These are phyloP conservation scores for Antedon mediterranea DNA, from an alignment of 53 echinoderm and acorn worm species.

Conservation along the genomic window DNA sequence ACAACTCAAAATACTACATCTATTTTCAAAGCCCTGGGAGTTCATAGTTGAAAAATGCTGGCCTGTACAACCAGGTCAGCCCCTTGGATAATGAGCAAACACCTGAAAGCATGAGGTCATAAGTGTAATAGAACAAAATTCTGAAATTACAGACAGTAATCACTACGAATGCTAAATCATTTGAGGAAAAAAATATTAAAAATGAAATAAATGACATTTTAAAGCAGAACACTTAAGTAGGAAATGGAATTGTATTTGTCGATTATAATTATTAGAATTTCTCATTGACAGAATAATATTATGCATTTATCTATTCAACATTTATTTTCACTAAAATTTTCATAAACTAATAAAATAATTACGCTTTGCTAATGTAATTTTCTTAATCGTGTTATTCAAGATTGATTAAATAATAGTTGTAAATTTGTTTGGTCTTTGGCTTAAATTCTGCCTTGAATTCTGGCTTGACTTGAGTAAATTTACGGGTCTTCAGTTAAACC, in stretches of 20 bases:
- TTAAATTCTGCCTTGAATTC: too few species aligned
- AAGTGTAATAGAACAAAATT: slow-evolving; percentile 2
- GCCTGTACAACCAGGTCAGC: slow-evolving; percentile 15
- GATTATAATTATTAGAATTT: too few species aligned
- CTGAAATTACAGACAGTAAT: neutral
- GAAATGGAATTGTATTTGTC: neutral
- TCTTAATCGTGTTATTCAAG: too few species aligned
- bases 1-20: neutral
- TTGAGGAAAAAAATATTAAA: neutral
- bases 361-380: too few species aligned
- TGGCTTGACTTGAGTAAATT: too few species aligned
- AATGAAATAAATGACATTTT: neutral
- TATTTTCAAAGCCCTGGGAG: neutral
- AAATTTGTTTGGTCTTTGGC: too few species aligned
- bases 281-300: too few species aligned
- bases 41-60: neutral
- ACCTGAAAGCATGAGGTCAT: slow-evolving; percentile 8
- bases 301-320: too few species aligned
- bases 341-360: too few species aligned
- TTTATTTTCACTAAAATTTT: too few species aligned
- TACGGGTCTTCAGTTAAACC: too few species aligned
- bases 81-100: neutral
- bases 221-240: neutral
- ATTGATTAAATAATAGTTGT: too few species aligned
- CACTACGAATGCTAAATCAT: neutral